Percentiles rank a stretch among this genome's conserved stretches.
phyloP scores from a whole-genome alignment of 2,113 vertebrate species.

The Charina bottae region DNA sequence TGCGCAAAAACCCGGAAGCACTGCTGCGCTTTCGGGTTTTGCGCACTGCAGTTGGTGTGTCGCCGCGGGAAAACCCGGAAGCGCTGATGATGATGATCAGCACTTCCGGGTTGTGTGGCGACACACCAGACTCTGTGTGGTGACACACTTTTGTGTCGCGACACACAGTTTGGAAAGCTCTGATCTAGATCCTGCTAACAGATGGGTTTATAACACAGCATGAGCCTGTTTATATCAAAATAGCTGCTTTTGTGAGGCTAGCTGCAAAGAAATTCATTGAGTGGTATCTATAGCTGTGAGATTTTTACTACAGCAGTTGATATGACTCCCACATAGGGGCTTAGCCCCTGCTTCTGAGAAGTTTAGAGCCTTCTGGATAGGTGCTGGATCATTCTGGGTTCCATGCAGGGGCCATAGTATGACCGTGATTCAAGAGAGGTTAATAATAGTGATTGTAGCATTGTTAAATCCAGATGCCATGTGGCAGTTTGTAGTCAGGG shows the following conservation, averaged over 20 bases:
- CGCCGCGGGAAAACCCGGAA: too few species aligned
- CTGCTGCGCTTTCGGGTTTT: too few species aligned
- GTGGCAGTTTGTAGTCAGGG: not conserved
- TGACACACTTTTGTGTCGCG: too few species aligned
- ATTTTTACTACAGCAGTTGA: not conserved
- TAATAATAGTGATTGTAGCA: too few species aligned
- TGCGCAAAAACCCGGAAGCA: too few species aligned
- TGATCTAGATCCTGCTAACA: not conserved
- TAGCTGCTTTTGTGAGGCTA: not conserved
- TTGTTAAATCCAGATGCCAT: not conserved
- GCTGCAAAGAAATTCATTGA: not conserved
- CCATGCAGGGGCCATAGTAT: not conserved
- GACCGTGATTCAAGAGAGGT: not conserved
- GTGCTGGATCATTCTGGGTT: not conserved
- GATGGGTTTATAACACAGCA: not conserved
- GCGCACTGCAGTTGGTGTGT: too few species aligned
- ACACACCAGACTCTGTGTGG: too few species aligned
- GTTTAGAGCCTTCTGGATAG: not conserved
- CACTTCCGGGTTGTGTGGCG: too few species aligned
- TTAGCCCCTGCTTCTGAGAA: not conserved
- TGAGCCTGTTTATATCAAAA: not conserved
- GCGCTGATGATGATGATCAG: too few species aligned
- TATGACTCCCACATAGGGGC: not conserved
- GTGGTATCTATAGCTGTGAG: not conserved
- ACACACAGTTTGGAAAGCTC: too few species aligned